Conservation (phyloP, 1,140 invertebrate species). For the Drosophila mauritiana region DNA sequence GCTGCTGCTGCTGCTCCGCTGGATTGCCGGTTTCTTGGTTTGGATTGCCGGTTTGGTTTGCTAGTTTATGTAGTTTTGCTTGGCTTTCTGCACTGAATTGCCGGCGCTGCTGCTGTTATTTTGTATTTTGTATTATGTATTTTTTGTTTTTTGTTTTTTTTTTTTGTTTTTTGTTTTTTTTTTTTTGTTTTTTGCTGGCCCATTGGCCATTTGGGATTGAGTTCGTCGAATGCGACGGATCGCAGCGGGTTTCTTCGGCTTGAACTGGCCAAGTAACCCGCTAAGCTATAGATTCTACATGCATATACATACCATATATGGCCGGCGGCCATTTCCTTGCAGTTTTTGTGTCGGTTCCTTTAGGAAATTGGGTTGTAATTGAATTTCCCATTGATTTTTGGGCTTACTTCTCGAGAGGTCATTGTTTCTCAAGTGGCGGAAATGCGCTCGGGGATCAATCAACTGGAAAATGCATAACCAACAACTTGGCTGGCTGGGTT, state of each 20-base stretch:
- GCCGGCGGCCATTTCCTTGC: conserved; percentile 18
- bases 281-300: conserved; percentile 8
- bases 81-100: conserved; percentile 17
- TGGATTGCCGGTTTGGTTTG: too few species aligned
- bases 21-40: not conserved
- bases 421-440: conserved; percentile 35
- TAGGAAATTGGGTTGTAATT: conserved; percentile 48
- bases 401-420: conserved; percentile 22
- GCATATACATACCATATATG: too few species aligned
- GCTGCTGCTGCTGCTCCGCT: conserved; percentile 3
- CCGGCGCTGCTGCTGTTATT: conserved; percentile 15
- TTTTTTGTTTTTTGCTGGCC: conserved; percentile 15
- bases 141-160: not conserved
- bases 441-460: conserved; percentile 47
- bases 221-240: conserved; percentile 11
- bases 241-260: conserved; percentile 39
- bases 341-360: conserved; percentile 18
- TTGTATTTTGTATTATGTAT: not conserved
- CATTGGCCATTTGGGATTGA: conserved; percentile 18
- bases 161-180: not conserved
- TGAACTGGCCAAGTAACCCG: conserved; percentile 46
- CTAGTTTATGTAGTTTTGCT: too few species aligned
- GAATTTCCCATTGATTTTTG: conserved; percentile 47
- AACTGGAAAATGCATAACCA: conserved; percentile 23
- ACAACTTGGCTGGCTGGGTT: not conserved